These are phyloP conservation scores for Adelognathus sp. DNA, from an alignment of 2,888 invertebrate genomes.

Conservation along the genomic window DNA sequence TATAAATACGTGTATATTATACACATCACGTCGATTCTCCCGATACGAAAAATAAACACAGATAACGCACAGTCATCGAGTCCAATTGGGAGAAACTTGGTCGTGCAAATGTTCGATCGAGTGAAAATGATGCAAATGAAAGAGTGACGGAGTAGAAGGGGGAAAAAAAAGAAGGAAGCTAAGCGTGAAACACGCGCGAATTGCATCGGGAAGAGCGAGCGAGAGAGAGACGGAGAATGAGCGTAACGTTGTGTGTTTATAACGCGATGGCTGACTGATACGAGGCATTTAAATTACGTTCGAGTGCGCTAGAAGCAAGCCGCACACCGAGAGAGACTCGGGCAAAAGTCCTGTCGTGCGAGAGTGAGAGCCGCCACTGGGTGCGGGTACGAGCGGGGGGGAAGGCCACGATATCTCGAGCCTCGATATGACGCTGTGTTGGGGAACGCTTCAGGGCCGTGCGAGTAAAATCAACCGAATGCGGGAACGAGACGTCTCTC, in stretches of 20 bases:
- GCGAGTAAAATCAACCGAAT: slow-evolving; percentile 9
- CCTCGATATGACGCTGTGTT: slow-evolving; percentile 29
- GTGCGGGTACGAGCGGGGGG: neutral
- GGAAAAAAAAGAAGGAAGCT: slow-evolving; percentile 12
- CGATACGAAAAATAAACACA: neutral
- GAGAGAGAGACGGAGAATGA: slow-evolving; percentile 36
- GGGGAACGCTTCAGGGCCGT: slow-evolving; percentile 47
- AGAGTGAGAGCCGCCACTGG: slow-evolving; percentile 7
- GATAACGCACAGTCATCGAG: neutral
- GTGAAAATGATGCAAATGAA: slow-evolving; percentile 2
- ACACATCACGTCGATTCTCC: neutral
- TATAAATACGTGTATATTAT: no score
- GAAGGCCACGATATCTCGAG: slow-evolving; percentile 45
- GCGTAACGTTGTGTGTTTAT: slow-evolving; percentile 49
- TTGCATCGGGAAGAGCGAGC: slow-evolving; percentile 2
- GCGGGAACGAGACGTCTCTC: neutral
- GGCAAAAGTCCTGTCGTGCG: slow-evolving; percentile 34
- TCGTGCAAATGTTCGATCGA: slow-evolving; percentile 35
- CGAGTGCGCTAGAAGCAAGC: slow-evolving; percentile 48
- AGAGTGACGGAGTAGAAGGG: neutral
- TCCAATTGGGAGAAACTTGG: neutral
- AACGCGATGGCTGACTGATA: slow-evolving; percentile 58
- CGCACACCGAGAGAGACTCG: slow-evolving; percentile 40
- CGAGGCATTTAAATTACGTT: slow-evolving; percentile 65
- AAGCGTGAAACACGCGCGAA: slow-evolving; percentile 25